Percentiles rank a stretch among this genome's conserved stretches.
Evolutionary conservation across 1,140 invertebrate species (phyloP).

Genomic region (Condylostylus longicornis): DNA sequence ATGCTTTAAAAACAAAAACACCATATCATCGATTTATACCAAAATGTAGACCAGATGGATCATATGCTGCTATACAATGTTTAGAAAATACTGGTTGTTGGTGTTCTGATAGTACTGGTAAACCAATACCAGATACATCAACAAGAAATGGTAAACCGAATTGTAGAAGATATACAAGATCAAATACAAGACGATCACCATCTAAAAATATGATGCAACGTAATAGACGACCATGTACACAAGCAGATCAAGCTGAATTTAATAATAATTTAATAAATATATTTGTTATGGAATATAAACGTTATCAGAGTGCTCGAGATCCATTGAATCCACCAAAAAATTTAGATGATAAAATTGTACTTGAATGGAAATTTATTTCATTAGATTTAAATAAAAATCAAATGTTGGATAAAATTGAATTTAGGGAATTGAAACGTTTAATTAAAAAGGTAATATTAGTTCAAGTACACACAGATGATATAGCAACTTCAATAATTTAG

Average conservation of each 20-base stretch:
- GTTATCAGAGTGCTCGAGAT: slow-evolving; percentile 28
- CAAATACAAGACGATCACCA: slow-evolving; percentile 31
- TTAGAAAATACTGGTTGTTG: slow-evolving; percentile 51
- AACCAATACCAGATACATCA: slow-evolving; percentile 59
- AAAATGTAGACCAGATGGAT: slow-evolving; percentile 62
- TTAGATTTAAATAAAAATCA: slow-evolving; percentile 65
- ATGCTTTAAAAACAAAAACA: slow-evolving; percentile 17
- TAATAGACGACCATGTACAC: slow-evolving; percentile 41
- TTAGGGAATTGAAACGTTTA: slow-evolving; percentile 58
- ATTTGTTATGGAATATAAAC: slow-evolving; percentile 61
- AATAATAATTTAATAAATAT: slow-evolving; percentile 67
- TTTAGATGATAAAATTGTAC: slow-evolving; percentile 33
- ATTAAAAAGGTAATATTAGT: slow-evolving; percentile 53
- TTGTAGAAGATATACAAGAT: slow-evolving; percentile 36
- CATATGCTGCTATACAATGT: slow-evolving; percentile 71
- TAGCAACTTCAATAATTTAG: slow-evolving; percentile 1
- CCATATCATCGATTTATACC: slow-evolving; percentile 42
- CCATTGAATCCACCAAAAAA: not conserved
- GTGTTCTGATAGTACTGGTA: slow-evolving; percentile 68
- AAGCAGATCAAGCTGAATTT: slow-evolving; percentile 56
- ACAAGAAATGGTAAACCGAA: slow-evolving; percentile 49
- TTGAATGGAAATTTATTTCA: slow-evolving; percentile 76
- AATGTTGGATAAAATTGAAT: slow-evolving; percentile 60
- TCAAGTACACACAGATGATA: not conserved
- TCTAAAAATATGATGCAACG: slow-evolving; percentile 12